Evolutionary conservation across 2,797 vertebrate genomes (phyloP).

Genomic region (Vireo griseus): DNA sequence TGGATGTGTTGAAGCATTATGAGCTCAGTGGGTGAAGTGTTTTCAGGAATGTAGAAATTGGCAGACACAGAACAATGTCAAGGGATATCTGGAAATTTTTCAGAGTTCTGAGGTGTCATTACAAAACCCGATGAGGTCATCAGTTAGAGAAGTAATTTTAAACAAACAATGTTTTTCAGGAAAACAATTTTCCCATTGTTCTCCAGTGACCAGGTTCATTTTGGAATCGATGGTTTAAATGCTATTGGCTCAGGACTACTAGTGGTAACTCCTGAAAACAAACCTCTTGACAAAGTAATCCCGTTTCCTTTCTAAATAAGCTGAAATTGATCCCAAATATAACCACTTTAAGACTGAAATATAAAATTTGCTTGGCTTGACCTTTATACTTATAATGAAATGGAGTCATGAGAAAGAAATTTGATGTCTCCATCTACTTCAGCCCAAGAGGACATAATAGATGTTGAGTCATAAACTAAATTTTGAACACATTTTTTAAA

Average conservation of each 20-base stretch:
- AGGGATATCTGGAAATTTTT: neutral
- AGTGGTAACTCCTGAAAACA: neutral
- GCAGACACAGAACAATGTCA: neutral
- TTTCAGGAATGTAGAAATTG: neutral
- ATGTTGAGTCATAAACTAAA: neutral
- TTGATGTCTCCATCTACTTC: neutral
- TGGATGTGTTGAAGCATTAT: neutral
- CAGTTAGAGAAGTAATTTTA: neutral
- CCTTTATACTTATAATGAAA: constrained; percentile 21
- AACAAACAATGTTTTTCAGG: neutral
- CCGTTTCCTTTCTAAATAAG: neutral
- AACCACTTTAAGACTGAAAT: neutral
- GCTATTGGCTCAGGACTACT: neutral
- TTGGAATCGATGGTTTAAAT: neutral
- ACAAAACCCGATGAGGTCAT: neutral
- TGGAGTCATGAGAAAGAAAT: constrained; percentile 1
- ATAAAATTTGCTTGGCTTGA: neutral
- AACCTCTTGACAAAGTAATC: neutral
- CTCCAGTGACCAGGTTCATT: neutral
- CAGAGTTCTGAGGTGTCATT: neutral
- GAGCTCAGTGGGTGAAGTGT: neutral
- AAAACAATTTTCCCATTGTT: neutral
- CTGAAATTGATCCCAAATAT: neutral
- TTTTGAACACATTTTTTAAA: neutral
- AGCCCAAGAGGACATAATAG: neutral